Evolutionary conservation across 2,888 invertebrate species (phyloP).

Genomic region (Quadroppia sp.): DNA sequence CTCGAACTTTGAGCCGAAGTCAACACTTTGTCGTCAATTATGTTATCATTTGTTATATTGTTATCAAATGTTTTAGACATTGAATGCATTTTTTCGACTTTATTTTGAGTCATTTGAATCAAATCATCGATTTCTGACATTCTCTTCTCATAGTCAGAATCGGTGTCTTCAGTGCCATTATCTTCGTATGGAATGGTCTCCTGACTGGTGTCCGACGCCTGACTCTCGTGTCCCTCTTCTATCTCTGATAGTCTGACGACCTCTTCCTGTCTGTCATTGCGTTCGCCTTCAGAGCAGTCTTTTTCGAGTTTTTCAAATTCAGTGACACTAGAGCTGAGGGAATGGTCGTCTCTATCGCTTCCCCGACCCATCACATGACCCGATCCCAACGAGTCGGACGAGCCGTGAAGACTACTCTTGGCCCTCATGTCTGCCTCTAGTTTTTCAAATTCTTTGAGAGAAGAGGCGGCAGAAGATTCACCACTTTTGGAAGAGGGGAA

Average conservation of each 20-base stretch:
- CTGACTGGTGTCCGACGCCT: constrained; percentile 58
- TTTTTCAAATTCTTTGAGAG: constrained; percentile 48
- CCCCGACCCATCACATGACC: constrained; percentile 50
- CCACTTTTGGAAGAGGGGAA: constrained; percentile 36
- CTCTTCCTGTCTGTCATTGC: constrained; percentile 78
- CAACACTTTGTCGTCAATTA: constrained; percentile 22
- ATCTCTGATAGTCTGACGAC: constrained; percentile 65
- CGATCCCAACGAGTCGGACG: constrained; percentile 40
- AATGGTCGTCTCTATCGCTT: constrained; percentile 81
- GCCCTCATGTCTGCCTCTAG: constrained; percentile 48
- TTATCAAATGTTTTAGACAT: constrained; percentile 38
- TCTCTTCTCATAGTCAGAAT: constrained; percentile 60
- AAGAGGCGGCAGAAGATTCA: constrained; percentile 44
- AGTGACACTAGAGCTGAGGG: constrained; percentile 85
- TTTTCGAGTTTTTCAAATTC: constrained; percentile 89
- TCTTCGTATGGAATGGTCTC: constrained; percentile 59
- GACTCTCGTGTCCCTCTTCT: constrained; percentile 55
- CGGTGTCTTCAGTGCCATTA: constrained; percentile 32
- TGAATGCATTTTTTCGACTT: constrained; percentile 61
- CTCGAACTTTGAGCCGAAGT: constrained; percentile 15
- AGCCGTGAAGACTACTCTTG: constrained; percentile 37
- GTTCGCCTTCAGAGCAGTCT: constrained; percentile 74
- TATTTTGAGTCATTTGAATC: constrained; percentile 64
- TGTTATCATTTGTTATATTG: constrained; percentile 6
- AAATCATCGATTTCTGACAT: constrained; percentile 68